Evolutionary conservation across 2,797 vertebrate genomes (phyloP), one percentile per base, ranked within the genome.

Genomic region (Pseudochromis fuscus): DNA sequence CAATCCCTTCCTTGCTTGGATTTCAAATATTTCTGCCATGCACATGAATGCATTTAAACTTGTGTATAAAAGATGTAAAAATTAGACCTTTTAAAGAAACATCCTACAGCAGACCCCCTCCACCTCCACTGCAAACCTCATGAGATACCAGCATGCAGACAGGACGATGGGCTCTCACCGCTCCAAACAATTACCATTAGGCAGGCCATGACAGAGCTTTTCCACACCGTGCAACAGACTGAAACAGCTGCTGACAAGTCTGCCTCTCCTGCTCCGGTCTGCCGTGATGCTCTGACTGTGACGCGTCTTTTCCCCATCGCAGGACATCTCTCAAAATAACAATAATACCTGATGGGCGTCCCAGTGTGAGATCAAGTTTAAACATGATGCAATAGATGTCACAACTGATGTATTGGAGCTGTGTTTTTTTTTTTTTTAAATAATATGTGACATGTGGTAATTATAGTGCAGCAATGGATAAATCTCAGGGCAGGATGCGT

Each of bases 211-310:
- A 92, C 89, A 90, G 85, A 76, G 83, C 74, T 87, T 92, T 91
- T 94, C 91, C 79, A 81, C 88, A 84, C 90, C n/a, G 21, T 38
- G 44, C 78, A 67, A 81, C 87, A 48, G 84, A 77, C 85, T 89
- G 77, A 91, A 93, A 87, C 82, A 89, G 88, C 89, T 91, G 91
- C 79, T 91, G 90, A 93, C 90, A 92, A 74, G 83, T 62, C 67
- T 68, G 52, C 72, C 66, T 83, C 75, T 82, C 82, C 69, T 0
- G 56, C 55, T 72, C 64, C 4, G 40, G 78, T 74, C 81, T 76
- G 73, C 67, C 4, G 35, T 7, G 50, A 78, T 66, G 75, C 76
- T 70, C 57, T 44, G 75, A 82, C 62, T 69, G 64, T 64, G 72
- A 81, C 77, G 60, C 67, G 46, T 75, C 31, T 70, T 81, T 71